These are phyloP conservation scores for Ptilorrhoa leucosticta DNA, from an alignment of 2,113 vertebrate species.

Conservation along the genomic window DNA sequence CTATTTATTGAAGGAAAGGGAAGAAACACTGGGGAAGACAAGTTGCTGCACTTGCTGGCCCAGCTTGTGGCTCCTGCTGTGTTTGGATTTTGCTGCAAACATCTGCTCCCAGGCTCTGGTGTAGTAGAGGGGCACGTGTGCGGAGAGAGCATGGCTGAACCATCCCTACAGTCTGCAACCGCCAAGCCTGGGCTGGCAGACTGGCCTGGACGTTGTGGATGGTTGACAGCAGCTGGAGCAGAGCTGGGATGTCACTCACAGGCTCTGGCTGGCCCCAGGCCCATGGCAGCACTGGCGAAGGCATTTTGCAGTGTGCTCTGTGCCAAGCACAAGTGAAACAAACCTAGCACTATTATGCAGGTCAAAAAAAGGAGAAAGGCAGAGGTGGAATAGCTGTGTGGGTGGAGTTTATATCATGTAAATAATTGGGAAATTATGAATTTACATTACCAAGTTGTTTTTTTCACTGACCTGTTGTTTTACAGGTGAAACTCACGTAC, in stretches of 20 bases:
- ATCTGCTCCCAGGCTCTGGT: not conserved
- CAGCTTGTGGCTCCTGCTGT: not conserved
- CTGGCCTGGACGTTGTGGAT: not conserved
- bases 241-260: not conserved
- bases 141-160: not conserved
- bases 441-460: not conserved
- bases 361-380: not conserved
- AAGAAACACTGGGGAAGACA: not conserved
- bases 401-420: not conserved
- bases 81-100: not conserved
- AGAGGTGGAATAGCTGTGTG: not conserved
- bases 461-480: not conserved
- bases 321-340: not conserved
- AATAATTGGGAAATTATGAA: not conserved
- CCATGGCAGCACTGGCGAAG: accelerated
- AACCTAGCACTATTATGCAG: not conserved
- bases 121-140: not conserved
- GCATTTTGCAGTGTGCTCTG: accelerated
- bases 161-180: not conserved
- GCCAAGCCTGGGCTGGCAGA: not conserved
- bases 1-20: not conserved
- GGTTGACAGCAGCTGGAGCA: not conserved
- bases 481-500: not conserved
- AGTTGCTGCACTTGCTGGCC: not conserved
- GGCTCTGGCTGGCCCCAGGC: not conserved